Base-by-base conservation (phyloP, 2,888 invertebrate genomes). In the Drosophila robusta region DNA sequence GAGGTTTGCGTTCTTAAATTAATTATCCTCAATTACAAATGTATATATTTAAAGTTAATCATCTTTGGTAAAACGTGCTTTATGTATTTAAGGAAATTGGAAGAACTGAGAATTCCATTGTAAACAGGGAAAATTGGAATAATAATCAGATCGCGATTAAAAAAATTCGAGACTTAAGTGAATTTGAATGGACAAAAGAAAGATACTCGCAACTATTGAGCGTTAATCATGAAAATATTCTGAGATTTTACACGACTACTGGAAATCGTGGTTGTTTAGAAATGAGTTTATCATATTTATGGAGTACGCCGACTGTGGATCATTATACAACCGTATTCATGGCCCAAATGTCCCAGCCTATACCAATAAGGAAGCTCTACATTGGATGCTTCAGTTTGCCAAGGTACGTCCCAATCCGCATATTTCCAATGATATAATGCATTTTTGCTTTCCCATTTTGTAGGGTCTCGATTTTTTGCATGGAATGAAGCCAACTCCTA, bases 301-400 rank as follows among this genome's bases (percentile, higher is more conserved):
- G 65, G 65, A 61, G 4, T 24, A 38, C 11, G 52, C 52, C 0
- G 49, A 32, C 16, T 24, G 54, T 7, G 49, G 24, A 9, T 49
- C 65, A n/a, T 3, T 66, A 4, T 22, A 54, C 32, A 22, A 44
- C 0, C 22, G 38, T 24, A 61, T 61, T 11, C n/a, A 66, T 32
- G 22, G 42, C n/a, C 8, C 42, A 4, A 39, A 3, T 14, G 12
- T 2, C 29, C 32, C 6, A 1, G 49, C 2, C 1, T 66, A 49
- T 49, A 16, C 32, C 11, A 36, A 1, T 11, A 42, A 1, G 1
- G 47, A 41, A 24, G 65, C 65, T 0, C n/a, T 61, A 1, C 2
- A 44, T 14, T 66, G 54, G 65, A 66, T 60, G 60, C 11, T 36
- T 1, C 61, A 61, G 14, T 54, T 38, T 14, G 65, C 61, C 4